A percentile compares a stretch with the other conserved stretches of the same genome.
These are phyloP conservation scores for Euwallacea fornicatus DNA, from an alignment of 1,140 invertebrate species.

Conservation along the genomic window DNA sequence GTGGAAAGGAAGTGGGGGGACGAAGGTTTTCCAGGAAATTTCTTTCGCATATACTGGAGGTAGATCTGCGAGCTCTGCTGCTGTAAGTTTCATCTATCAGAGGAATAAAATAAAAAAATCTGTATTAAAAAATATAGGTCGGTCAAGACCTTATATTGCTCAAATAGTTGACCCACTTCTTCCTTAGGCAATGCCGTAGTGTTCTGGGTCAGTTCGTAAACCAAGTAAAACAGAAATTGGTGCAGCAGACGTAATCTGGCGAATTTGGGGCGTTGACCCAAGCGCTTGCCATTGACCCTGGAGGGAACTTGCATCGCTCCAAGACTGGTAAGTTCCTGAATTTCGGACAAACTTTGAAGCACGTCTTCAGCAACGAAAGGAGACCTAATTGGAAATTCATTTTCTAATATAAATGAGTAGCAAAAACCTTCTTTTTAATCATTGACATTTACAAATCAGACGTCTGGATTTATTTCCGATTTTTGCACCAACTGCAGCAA, in stretches of 20 bases:
- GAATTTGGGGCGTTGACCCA: conserved; percentile 64
- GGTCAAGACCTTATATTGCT: neutral
- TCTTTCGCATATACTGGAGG: conserved; percentile 58
- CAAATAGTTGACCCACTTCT: conserved; percentile 18
- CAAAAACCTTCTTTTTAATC: no score
- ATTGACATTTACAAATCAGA: no score
- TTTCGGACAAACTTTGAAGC: conserved; percentile 38
- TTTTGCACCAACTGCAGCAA: no score
- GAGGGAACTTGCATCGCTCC: neutral
- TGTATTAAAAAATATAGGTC: neutral
- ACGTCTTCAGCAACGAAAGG: conserved; percentile 38
- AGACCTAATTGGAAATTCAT: conserved; percentile 7
- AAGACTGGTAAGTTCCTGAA: conserved; percentile 35
- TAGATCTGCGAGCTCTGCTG: conserved; percentile 50
- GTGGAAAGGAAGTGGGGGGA: conserved; percentile 69
- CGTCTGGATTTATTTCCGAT: no score
- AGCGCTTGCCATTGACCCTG: conserved; percentile 30
- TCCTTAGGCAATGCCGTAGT: conserved; percentile 48
- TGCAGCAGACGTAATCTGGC: conserved; percentile 68
- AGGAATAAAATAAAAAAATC: neutral
- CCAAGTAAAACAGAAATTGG: conserved; percentile 68
- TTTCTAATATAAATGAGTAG: no score
- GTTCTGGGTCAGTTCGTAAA: conserved; percentile 52
- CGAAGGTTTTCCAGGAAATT: conserved; percentile 73
- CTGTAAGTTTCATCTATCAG: conserved; percentile 35